phyloP scores from a whole-genome alignment of 2,113 vertebrate genomes.

The Phalacrocorax brasilianus region DNA sequence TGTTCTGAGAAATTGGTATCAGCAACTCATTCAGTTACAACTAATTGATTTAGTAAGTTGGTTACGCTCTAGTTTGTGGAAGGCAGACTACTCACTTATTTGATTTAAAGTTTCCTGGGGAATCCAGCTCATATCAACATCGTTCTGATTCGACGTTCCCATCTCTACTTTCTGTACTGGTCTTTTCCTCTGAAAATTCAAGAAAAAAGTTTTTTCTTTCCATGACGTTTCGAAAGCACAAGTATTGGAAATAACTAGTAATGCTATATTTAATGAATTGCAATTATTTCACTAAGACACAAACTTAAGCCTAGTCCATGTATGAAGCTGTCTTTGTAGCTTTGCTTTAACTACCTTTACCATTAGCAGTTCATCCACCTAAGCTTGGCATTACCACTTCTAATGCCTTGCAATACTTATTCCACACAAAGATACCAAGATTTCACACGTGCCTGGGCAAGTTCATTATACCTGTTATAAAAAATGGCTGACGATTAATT shows the following conservation, averaged over 20 bases:
- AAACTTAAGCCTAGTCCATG: not conserved
- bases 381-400: not conserved
- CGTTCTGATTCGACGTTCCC: slow-evolving; percentile 93
- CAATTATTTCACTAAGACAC: not conserved
- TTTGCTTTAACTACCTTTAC: not conserved
- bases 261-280: not conserved
- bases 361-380: not conserved
- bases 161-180: slow-evolving; percentile 93
- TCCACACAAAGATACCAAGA: not conserved
- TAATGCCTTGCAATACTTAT: not conserved
- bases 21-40: not conserved
- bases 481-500: not conserved
- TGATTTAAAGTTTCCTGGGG: slow-evolving; percentile 97
- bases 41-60: not conserved
- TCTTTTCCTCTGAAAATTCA: slow-evolving; percentile 84
- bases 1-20: not conserved
- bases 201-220: not conserved
- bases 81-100: slow-evolving; percentile 87
- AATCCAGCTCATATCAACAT: slow-evolving; percentile 99
- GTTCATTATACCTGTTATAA: not conserved
- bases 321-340: not conserved
- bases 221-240: not conserved
- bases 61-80: not conserved
- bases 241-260: not conserved
- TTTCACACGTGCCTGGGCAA: not conserved